phyloP scores from a whole-genome alignment of 2,888 invertebrate genomes.

The Druceiella hillmani region DNA sequence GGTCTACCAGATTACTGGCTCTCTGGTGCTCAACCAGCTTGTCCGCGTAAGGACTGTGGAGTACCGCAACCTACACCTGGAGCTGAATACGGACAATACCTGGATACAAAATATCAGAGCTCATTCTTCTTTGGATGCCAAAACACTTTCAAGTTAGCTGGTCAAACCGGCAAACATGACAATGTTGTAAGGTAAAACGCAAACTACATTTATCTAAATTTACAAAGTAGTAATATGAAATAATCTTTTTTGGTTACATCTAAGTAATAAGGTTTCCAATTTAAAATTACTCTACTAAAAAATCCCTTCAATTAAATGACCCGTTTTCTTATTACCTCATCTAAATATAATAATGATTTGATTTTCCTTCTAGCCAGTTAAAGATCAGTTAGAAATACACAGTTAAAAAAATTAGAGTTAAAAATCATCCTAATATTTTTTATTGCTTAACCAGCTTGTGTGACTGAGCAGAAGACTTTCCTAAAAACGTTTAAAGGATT shows the following conservation, averaged over 20 bases:
- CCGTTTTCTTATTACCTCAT: too few relatives aligned
- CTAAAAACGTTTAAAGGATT: too few relatives aligned
- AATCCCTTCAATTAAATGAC: too few relatives aligned
- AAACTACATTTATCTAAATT: constrained; percentile 7
- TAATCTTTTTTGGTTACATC: constrained; percentile 3
- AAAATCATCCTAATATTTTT: too few relatives aligned
- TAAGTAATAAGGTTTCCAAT: not conserved
- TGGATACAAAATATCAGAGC: constrained; percentile 86
- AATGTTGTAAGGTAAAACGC: constrained; percentile 74
- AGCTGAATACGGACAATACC: constrained; percentile 84
- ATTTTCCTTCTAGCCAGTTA: too few relatives aligned
- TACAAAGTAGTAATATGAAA: not conserved
- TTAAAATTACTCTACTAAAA: not conserved
- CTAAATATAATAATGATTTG: too few relatives aligned
- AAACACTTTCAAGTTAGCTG: constrained; percentile 90
- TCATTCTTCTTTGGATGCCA: constrained; percentile 95
- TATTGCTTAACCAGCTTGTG: too few relatives aligned
- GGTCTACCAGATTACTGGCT: constrained; percentile 89
- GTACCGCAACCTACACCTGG: constrained; percentile 86
- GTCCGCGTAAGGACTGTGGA: constrained; percentile 89
- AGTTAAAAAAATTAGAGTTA: too few relatives aligned
- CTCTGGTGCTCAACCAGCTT: constrained; percentile 79
- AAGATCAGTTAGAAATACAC: too few relatives aligned
- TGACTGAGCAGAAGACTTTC: too few relatives aligned
- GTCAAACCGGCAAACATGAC: constrained; percentile 87